Evolutionary conservation across 2,797 vertebrate species (phyloP), one percentile per base, ranked within the genome.

Genomic region (Moxostoma hubbsi): DNA sequence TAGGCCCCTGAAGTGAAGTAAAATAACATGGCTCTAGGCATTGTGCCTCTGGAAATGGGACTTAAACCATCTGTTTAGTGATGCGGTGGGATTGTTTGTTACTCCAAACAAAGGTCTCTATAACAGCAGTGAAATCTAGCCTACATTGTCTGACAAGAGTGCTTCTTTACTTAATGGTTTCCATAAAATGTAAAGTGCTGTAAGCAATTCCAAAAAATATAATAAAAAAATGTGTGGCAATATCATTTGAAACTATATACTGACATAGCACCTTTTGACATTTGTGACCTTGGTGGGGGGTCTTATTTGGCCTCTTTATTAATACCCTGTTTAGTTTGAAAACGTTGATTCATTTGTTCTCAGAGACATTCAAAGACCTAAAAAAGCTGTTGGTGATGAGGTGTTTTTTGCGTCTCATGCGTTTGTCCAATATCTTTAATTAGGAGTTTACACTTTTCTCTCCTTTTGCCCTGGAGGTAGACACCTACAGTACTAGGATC

Each of bases 381-480:
- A 55, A 65, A 77, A 51, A n/a, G 13, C 63, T 73, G 80, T 55
- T 47, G 66, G 74, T 10, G 73, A 63, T 75, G 65, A 82, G 73
- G 57, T 67, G 74, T 79, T 81, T 98, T 96, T 98, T 96, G 96
- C 94, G 93, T 97, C 96, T 96, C 94, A 96, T 95, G 95, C 95
- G 94, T 95, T 95, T 45, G 43, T 62, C 96, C 82, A 86, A 93
- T 95, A 97, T 95, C 96, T 97, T 98, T 98, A 98, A 98, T 98
- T 98, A 97, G 96, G 96, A 97, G 96, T 96, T 96, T 97, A 95
- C 96, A 96, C 96, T 97, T 96, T 97, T 94, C 96, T 97, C 96
- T 94, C 94, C 94, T 92, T 91, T 62, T 94, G 93, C 94, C 96
- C 96, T 95, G 93, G 94, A 98, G 97, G 97, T 96, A 97, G 96